A percentile compares a stretch with the other conserved stretches of the same genome.
Conservation (phyloP, 2,888 invertebrate species). For the Scrobipalpa atriplicella region DNA sequence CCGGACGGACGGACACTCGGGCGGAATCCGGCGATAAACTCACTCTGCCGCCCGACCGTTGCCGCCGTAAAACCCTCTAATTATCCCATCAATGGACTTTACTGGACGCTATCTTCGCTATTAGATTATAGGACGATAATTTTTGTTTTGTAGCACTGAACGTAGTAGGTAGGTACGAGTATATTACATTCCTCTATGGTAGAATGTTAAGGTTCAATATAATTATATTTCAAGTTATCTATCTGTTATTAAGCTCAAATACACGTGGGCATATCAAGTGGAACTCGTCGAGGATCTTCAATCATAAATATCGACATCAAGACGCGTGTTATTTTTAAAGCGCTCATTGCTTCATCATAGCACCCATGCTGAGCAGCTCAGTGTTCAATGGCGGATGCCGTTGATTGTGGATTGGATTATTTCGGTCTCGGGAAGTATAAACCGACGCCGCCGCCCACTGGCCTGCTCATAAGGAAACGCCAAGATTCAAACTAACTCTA, state of each 20-base stretch:
- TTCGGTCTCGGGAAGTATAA: slow-evolving; percentile 76
- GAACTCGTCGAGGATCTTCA: slow-evolving; percentile 27
- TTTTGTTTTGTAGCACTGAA: not conserved
- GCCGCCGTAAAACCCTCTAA: slow-evolving; percentile 7
- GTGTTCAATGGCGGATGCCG: slow-evolving; percentile 71
- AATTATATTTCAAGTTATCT: not conserved
- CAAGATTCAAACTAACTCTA: slow-evolving; percentile 46
- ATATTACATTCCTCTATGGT: no score
- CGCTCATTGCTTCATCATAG: slow-evolving; percentile 43
- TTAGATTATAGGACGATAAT: slow-evolving; percentile 1
- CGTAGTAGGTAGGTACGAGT: no score
- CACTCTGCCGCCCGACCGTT: slow-evolving; percentile 22
- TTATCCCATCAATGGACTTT: slow-evolving; percentile 17
- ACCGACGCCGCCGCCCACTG: slow-evolving; percentile 58
- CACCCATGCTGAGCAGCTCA: slow-evolving; percentile 47
- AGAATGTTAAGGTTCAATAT: not conserved
- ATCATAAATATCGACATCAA: slow-evolving; percentile 40
- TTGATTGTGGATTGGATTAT: slow-evolving; percentile 74
- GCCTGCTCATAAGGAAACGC: slow-evolving; percentile 64
- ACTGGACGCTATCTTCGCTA: slow-evolving; percentile 12
- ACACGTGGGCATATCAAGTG: slow-evolving; percentile 30
- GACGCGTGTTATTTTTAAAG: slow-evolving; percentile 49
- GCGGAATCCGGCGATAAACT: slow-evolving; percentile 14
- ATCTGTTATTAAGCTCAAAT: not conserved
- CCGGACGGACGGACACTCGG: slow-evolving; percentile 21